These are phyloP conservation scores for Apotomis turbidana DNA, from an alignment of 2,888 invertebrate species.

Conservation along the genomic window DNA sequence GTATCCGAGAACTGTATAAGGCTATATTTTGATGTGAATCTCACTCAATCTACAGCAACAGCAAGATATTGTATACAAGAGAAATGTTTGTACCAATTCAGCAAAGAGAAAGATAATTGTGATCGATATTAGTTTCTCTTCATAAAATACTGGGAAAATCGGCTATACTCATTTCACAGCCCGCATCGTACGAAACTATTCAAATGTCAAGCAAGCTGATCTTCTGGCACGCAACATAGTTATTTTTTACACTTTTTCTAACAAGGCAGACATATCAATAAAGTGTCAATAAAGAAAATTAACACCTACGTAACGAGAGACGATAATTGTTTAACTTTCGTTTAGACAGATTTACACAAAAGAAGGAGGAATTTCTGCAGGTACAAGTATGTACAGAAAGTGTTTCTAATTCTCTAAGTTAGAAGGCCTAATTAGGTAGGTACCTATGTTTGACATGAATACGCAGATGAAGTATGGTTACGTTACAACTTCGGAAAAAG, in stretches of 20 bases:
- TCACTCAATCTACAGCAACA: not conserved
- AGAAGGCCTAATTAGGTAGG: too few relatives aligned
- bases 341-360: not conserved
- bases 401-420: not conserved
- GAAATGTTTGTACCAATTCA: not conserved
- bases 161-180: conserved; percentile 37
- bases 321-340: conserved; percentile 33
- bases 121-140: conserved; percentile 38
- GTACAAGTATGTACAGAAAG: not conserved
- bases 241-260: conserved; percentile 43
- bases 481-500: conserved; percentile 11
- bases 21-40: not conserved
- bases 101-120: conserved; percentile 29
- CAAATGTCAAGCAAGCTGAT: conserved; percentile 42
- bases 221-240: conserved; percentile 42
- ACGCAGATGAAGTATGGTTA: not conserved
- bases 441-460: conserved; percentile 3
- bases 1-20: too few relatives aligned
- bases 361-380: not conserved
- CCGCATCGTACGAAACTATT: conserved; percentile 41
- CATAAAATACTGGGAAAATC: conserved; percentile 40
- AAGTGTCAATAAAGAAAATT: conserved; percentile 42
- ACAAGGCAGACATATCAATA: conserved; percentile 38
- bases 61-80: not conserved
- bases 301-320: conserved; percentile 23